Base-by-base conservation (phyloP, 1,140 invertebrate species). In the Bombus waltoni region DNA sequence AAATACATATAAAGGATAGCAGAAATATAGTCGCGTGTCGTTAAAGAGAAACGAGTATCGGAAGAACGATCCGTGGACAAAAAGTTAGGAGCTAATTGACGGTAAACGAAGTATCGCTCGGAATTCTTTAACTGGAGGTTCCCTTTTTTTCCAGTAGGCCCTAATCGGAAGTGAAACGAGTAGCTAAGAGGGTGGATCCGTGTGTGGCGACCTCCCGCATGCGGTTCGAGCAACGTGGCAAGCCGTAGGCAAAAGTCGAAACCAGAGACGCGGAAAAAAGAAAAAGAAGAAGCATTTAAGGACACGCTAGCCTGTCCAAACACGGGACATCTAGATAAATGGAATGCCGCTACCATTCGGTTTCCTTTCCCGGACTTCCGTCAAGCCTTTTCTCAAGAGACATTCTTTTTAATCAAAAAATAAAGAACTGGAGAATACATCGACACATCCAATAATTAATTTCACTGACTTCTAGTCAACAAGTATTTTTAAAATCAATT, bases 281-380 rank as follows among this genome's bases (percentile, higher is more conserved):
- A 77, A 57, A 82, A n/a, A 42, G 76, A 75, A 82, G 75, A 70
- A 70, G 77, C 70, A 85, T 82, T 83, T 72, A n/a, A 79, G 75
- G 82, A 85, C 65, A 82, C 18, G 47, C 76, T 40, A 81, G 83
- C 86, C 85, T 92, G 89, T 92, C 91, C 62, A 92, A 92, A 92
- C 87, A 92, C 53, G 40, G 42, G 42, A 57, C 65, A 79, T 80
- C 70, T 77, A 84, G 84, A 89, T 90, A 87, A 90, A 89, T 75
- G 81, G 32, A 68, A 53, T 32, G 65, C 72, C 62, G 66, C 85
- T 78, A 66, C 77, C 38, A 57, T 78, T 57, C 22, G 2, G 6
- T 35, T 73, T 71, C 35, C 40, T 40, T 85, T 59, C 38, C 71
- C 35, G 47, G 22, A 44, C n/a, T 75, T 81, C 79, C 70, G 32